Evolutionary conservation across 2,888 invertebrate species (phyloP), one percentile per base, ranked within the genome.

Genomic region (Pycnomerus fuliginosus): DNA sequence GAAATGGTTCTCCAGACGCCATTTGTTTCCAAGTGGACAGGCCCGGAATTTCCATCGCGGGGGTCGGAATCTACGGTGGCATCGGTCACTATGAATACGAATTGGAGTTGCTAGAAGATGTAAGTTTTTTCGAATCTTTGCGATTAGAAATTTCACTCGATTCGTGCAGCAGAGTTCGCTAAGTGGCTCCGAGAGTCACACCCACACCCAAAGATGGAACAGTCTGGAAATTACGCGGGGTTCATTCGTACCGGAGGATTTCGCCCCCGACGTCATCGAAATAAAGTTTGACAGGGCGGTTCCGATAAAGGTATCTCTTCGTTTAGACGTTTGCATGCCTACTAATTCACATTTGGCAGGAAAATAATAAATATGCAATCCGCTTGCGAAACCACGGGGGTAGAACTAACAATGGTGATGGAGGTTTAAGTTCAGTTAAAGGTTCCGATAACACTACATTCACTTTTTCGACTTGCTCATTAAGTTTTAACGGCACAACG

Each of bases 401-500:
- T 2, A 82, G 93, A 48, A 97, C 97, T 1, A 88, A 89, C 50
- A 96, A 94, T 65, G 98, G 98, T 1, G 97, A 98, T 72, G 89
- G 90, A 15, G 97, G 97, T 0, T 72, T 93, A 48, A 83, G 85
- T 16, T 83, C 87, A 2, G 87, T 97, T 5, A 89, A 90, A 62
- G 95, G 96, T 3, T 90, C 92, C 0, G 96, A 97, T 71, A 94
- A 94, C 29, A 90, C 91, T 3, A 85, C 84, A 1, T 96, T 97
- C 71, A 83, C 87, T 30, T 97, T 92, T 70, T 85, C 87, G 16
- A 87, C 93, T 1, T 95, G 94, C 69, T 90, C 94, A 7, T 77
- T 96, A 28, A 95, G 95, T 70, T 91, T 90, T 68, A 96, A 97
- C 69, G 97, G 97, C n/a, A 97, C 97, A 1, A 95, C 93, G 3